Percentiles rank a stretch among this genome's conserved stretches.
Evolutionary conservation across 2,113 vertebrate species (phyloP).

Genomic region (Montifringilla adamsi): DNA sequence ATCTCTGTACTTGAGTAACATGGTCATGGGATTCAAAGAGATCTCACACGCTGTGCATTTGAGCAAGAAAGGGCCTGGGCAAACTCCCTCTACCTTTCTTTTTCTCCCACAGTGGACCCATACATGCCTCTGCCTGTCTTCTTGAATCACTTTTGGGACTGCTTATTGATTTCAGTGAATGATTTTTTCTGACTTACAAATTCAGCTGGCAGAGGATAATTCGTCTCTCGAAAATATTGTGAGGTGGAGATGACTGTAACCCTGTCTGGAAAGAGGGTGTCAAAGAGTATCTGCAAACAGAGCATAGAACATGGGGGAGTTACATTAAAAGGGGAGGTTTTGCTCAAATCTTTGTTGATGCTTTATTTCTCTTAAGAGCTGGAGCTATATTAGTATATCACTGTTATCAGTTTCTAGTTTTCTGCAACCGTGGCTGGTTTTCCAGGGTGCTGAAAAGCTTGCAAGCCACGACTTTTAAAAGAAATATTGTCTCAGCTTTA

Average conservation of each 20-base stretch:
- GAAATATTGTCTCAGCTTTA: neutral
- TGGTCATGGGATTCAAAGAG: neutral
- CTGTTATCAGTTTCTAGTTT: neutral
- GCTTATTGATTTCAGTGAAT: neutral
- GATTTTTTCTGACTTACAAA: neutral
- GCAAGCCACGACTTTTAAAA: neutral
- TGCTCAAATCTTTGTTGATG: neutral
- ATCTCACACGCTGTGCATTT: neutral
- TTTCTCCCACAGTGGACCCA: neutral
- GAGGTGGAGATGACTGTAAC: neutral
- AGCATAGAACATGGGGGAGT: neutral
- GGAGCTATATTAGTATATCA: neutral
- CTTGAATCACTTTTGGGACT: neutral
- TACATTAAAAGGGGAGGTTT: neutral
- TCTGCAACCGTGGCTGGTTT: neutral
- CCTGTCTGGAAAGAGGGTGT: neutral
- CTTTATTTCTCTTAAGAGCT: neutral
- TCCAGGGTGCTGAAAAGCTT: neutral
- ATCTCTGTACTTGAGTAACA: neutral
- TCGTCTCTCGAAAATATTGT: neutral
- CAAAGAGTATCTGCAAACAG: neutral
- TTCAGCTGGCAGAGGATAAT: neutral
- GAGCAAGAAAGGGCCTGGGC: neutral
- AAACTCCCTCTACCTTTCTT: neutral
- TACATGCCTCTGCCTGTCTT: neutral